A percentile compares a stretch with the other conserved stretches of the same genome.
phyloP scores from a whole-genome alignment of 2,888 invertebrate genomes.

The Scaptomyza cyrtandrae region DNA sequence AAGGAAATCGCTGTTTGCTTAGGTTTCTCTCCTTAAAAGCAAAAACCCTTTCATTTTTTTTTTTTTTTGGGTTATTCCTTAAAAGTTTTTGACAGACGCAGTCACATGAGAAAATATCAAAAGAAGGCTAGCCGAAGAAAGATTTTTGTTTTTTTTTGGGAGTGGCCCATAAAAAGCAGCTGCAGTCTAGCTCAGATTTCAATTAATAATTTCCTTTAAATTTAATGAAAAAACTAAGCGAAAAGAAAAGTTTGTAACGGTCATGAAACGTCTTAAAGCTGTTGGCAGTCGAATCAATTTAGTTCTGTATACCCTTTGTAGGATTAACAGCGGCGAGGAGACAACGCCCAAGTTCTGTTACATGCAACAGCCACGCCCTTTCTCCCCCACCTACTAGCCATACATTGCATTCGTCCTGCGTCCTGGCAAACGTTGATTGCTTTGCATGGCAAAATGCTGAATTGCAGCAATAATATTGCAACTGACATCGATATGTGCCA shows the following conservation, averaged over 20 bases:
- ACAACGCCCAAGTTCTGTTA: constrained; percentile 49
- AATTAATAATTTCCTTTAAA: constrained; percentile 33
- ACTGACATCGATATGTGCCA: constrained; percentile 78
- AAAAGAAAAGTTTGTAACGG: constrained; percentile 16
- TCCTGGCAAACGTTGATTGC: constrained; percentile 52
- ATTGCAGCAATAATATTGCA: constrained; percentile 77
- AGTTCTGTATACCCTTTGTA: constrained; percentile 38
- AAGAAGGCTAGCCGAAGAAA: constrained; percentile 8
- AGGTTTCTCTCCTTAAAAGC: constrained; percentile 57
- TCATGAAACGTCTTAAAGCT: constrained; percentile 6
- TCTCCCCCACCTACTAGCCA: not conserved
- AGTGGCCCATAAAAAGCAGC: constrained; percentile 62
- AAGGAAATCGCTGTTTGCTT: constrained; percentile 57
- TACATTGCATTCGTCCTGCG: not conserved
- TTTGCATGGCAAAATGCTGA: constrained; percentile 62
- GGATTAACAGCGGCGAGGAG: constrained; percentile 36
- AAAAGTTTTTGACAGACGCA: constrained; percentile 72
- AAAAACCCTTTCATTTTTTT: constrained; percentile 39
- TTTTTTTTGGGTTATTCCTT: constrained; percentile 46
- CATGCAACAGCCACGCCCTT: constrained; percentile 13
- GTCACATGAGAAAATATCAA: constrained; percentile 72
- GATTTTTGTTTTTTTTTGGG: constrained; percentile 22
- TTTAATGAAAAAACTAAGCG: not conserved
- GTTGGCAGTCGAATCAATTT: constrained; percentile 43
- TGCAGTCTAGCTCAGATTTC: constrained; percentile 67